Evolutionary conservation across 2,113 vertebrate genomes (phyloP), one percentile per base, ranked within the genome.

Genomic region (Maylandia zebra): DNA sequence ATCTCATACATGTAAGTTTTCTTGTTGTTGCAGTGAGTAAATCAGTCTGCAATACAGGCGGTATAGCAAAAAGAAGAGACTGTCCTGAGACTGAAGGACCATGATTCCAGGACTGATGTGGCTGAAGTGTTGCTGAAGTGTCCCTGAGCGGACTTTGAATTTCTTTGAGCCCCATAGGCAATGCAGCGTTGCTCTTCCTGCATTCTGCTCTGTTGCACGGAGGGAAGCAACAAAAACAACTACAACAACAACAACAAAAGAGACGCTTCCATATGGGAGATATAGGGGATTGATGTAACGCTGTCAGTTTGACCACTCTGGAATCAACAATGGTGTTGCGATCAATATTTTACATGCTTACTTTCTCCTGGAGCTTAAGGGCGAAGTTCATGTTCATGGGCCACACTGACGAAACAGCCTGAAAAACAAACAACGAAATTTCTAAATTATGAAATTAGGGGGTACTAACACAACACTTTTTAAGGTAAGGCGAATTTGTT

Each of bases 341-440:
- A 95, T 93, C 90, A 91, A 94, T 95, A 92, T 91, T 92, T 94
- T 45, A 90, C 85, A 90, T 36, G 4, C 12, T 32, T 56, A 38
- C 69, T 90, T 84, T 87, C 48, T 85, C 34, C 76, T 64, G 17
- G 59, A 64, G 32, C 59, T 88, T 22, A 5, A 34, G 89, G 36
- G 48, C 74, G 82, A 48, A 88, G 57, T 76, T 86, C 4, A 3
- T 57, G 4, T 71, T 24, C 24, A 59, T 81, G 43, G 52, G 16
- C 22, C 38, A 71, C 61, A 88, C 22, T 34, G 6, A 76, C 8
- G 69, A 50, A 83, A 57, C 66, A 43, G 22, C 14, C 5, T 55
- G 5, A 5, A 81, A 79, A 55, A 30, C 7, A 76, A 41, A n/a
- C 3, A 10, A 22, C 1, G 2, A 56, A 66, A 41, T 83, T 13